A percentile compares a stretch with the other conserved stretches of the same genome.
These are phyloP conservation scores for Lepus timidus DNA, from an alignment of 2,113 vertebrate genomes.

Conservation along the genomic window DNA sequence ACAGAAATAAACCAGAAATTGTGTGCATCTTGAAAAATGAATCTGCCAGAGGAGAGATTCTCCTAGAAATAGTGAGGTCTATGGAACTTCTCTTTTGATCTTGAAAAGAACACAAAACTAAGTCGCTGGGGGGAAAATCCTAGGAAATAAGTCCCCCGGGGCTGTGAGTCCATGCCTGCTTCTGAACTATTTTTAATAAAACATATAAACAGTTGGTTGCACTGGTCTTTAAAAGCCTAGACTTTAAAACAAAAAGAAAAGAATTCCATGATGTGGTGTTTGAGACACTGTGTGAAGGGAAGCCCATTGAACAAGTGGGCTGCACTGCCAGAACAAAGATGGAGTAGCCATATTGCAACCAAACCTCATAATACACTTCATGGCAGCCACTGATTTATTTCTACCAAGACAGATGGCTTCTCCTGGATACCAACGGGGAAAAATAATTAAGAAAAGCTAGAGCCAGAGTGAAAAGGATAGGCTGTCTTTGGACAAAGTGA, in stretches of 20 bases:
- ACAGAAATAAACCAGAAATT: conserved; percentile 2
- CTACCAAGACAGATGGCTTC: conserved; percentile 59
- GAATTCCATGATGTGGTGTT: conserved; percentile 75
- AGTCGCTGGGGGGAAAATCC: neutral
- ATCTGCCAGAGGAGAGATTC: conserved; percentile 9
- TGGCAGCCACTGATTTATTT: conserved; percentile 63
- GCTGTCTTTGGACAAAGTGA: conserved; percentile 58
- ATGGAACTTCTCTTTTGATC: conserved; percentile 52
- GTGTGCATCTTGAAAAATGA: conserved; percentile 5
- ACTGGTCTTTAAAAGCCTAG: conserved; percentile 67
- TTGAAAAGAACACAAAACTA: conserved; percentile 67
- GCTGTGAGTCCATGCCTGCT: conserved; percentile 46
- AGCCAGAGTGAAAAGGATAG: conserved; percentile 55
- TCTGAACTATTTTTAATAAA: conserved; percentile 71
- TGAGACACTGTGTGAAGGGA: conserved; percentile 57
- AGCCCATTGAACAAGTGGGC: conserved; percentile 59
- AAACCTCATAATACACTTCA: conserved; percentile 14
- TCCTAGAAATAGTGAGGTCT: conserved; percentile 63
- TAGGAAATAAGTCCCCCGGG: conserved; percentile 26
- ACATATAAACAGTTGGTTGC: conserved; percentile 42
- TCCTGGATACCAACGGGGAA: conserved; percentile 1
- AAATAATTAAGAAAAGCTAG: conserved; percentile 67
- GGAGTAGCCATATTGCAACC: conserved; percentile 33
- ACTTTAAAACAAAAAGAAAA: conserved; percentile 67
- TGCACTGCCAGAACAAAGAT: conserved; percentile 4